Percentiles rank a stretch among this genome's conserved stretches.
Evolutionary conservation across 2,888 invertebrate genomes (phyloP).

Genomic region (Reticulitermes lucifugus): DNA sequence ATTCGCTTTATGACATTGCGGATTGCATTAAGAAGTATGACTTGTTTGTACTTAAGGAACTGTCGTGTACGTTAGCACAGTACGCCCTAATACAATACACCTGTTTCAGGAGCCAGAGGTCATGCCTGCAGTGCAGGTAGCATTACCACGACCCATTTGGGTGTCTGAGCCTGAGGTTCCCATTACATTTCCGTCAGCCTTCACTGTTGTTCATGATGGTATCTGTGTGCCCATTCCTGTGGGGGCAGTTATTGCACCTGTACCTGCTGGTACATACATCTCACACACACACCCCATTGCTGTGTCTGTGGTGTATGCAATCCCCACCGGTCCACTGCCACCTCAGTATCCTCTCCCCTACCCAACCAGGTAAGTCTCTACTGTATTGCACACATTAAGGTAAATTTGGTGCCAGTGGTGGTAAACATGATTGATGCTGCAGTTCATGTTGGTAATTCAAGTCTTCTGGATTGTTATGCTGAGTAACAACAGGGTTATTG

Average conservation of each 20-base stretch:
- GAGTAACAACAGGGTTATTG: too few species aligned
- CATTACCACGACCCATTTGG: slow-evolving; percentile 62
- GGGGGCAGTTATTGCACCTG: slow-evolving; percentile 64
- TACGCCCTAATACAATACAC: not conserved
- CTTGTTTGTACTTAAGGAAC: too few species aligned
- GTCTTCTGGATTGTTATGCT: too few species aligned
- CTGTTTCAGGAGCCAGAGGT: slow-evolving; percentile 58
- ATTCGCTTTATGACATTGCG: too few species aligned
- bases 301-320: slow-evolving; percentile 63
- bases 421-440: too few species aligned
- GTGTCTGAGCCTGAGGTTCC: slow-evolving; percentile 61
- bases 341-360: slow-evolving; percentile 54
- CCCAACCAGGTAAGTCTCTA: slow-evolving; percentile 53
- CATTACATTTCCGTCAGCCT: slow-evolving; percentile 63
- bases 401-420: too few species aligned
- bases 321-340: slow-evolving; percentile 61
- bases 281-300: slow-evolving; percentile 59
- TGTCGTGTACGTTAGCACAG: too few species aligned
- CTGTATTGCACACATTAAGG: too few species aligned
- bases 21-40: too few species aligned
- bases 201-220: slow-evolving; percentile 62
- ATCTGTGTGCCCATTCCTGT: slow-evolving; percentile 62
- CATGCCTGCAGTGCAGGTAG: slow-evolving; percentile 63
- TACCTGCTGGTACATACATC: slow-evolving; percentile 54
- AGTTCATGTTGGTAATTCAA: too few species aligned